Evolutionary conservation across 1,140 invertebrate species (phyloP), one percentile per base, ranked within the genome.

Genomic region (Triops longicaudatus): DNA sequence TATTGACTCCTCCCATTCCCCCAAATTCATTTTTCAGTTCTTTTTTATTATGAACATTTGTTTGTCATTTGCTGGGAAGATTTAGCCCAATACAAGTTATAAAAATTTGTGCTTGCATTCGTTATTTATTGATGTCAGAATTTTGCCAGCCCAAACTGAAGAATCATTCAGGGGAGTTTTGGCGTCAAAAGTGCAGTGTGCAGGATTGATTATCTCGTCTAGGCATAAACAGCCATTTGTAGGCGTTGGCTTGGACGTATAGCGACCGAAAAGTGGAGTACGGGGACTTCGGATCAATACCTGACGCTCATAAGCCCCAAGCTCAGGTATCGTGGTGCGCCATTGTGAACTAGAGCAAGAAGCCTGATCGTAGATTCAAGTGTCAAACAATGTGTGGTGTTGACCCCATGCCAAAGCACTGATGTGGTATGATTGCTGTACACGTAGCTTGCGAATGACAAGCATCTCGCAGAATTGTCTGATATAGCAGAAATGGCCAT

Each of bases 21-120:
- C 31, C 31, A 37, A 37, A 37, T 37, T 37, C 31, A 7, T 37
- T 37, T 37, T 37, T 37, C 31, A 22, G 50, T 63, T 63, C 50
- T 63, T 63, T 63, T 63, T 17, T 63, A n/a, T 63, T 63, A 63
- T 14, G 50, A 63, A 63, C 14, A 63, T 63, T 63, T 17, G 50
- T 63, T 63, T 63, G 50, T 63, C 50, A 63, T 63, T 63, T 22
- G 50, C 50, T 63, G 50, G 50, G 50, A 63, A 63, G 50, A 63
- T 63, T 63, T n/a, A 22, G 17, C 50, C 50, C 14, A 63, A 63
- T 63, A 63, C 50, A 63, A 63, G 50, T 63, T n/a, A 63, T 63
- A 63, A 63, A 63, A 63, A 22, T n/a, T n/a, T 14, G 14, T 22
- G 3, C 6, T 63, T 0, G 50, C n/a, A 37, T 7, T 9, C 14